These are phyloP conservation scores for Leptopilina boulardi DNA, from an alignment of 1,140 invertebrate genomes.

Conservation along the genomic window DNA sequence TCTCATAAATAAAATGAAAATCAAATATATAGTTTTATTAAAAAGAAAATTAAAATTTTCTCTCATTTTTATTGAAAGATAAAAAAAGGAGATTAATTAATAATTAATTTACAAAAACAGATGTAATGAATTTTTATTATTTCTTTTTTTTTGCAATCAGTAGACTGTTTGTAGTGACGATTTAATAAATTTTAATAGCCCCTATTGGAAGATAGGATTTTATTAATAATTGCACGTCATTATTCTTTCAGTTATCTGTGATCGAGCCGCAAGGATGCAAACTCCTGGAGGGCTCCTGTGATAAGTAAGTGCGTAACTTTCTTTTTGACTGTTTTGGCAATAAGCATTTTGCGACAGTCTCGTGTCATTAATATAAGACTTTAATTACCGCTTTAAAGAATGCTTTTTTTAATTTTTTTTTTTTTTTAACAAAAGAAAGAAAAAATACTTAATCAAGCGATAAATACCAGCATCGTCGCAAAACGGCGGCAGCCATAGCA, in stretches of 20 bases:
- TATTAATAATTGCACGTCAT: conserved; percentile 28
- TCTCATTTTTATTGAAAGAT: no score
- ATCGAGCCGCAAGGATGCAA: conserved; percentile 19
- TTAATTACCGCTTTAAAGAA: conserved; percentile 25
- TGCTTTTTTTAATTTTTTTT: neutral
- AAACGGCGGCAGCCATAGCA: neutral
- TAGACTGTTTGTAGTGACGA: neutral
- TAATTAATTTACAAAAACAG: neutral
- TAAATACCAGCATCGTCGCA: conserved; percentile 24
- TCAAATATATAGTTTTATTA: no score
- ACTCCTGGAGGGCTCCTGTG: conserved; percentile 19
- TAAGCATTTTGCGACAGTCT: conserved; percentile 14
- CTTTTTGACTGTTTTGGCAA: conserved; percentile 22
- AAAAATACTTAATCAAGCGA: conserved; percentile 1
- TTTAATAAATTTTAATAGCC: conserved; percentile 20
- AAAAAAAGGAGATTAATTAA: neutral
- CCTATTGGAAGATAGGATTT: neutral
- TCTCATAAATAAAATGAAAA: no score
- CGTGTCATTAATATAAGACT: conserved; percentile 22
- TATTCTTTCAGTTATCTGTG: conserved; percentile 28
- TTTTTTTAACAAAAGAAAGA: neutral
- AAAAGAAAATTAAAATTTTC: no score
- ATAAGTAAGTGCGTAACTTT: conserved; percentile 29
- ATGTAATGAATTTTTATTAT: neutral
- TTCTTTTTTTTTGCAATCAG: neutral